phyloP scores from a whole-genome alignment of 2,113 vertebrate genomes.

The rabbit (Oryctolagus cuniculus) region mOryCun1.1 NC_091432.1:120624501-120625000 shows the following conservation, averaged over 20 bases:
- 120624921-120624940: slow-evolving; percentile 83
- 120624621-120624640: background rate
- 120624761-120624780: slow-evolving; percentile 56
- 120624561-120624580: background rate
- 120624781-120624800: slow-evolving; percentile 77
- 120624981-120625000: background rate
- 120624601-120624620: background rate
- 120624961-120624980: slow-evolving; percentile 47
- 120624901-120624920: slow-evolving; percentile 81
- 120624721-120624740: slow-evolving; percentile 68
- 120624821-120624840: slow-evolving; percentile 85
- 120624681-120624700: slow-evolving; percentile 45
- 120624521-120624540: background rate
- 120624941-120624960: slow-evolving; percentile 81
- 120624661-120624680: slow-evolving; percentile 66
- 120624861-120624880: slow-evolving; percentile 83
- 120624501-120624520: background rate
- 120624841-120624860: slow-evolving; percentile 84
- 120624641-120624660: slow-evolving; percentile 22
- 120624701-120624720: slow-evolving; percentile 31
- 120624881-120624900: slow-evolving; percentile 82
- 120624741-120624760: slow-evolving; percentile 53
- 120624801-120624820: slow-evolving; percentile 82
- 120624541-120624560: background rate
- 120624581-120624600: background rate